These are phyloP conservation scores for Rafetus swinhoei DNA, from an alignment of 2,113 vertebrate species.

Conservation along the genomic window DNA sequence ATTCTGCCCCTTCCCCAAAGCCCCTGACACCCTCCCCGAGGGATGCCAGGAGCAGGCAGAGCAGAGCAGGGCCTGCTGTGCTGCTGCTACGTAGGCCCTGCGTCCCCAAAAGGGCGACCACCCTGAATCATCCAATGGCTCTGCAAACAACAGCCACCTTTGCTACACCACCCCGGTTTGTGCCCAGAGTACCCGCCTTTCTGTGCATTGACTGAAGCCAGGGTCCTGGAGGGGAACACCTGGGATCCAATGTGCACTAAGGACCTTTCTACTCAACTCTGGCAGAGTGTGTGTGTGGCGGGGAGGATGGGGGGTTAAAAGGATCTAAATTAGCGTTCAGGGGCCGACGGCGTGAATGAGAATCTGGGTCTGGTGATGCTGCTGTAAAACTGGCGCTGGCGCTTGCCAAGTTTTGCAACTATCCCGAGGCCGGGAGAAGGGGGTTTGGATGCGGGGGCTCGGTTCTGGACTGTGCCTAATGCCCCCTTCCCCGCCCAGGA, in stretches of 20 bases:
- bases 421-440: not conserved
- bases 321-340: not conserved
- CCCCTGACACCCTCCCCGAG: too few relatives aligned
- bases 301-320: not conserved
- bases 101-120: too few relatives aligned
- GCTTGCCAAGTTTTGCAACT: not conserved
- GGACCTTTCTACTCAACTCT: not conserved
- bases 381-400: too few relatives aligned
- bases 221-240: not conserved
- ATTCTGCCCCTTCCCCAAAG: too few relatives aligned
- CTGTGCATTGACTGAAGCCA: not conserved
- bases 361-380: not conserved
- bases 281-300: not conserved
- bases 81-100: too few relatives aligned
- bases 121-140: too few relatives aligned
- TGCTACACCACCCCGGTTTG: not conserved
- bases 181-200: not conserved
- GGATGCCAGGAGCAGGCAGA: too few relatives aligned
- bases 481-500: too few relatives aligned
- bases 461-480: too few relatives aligned
- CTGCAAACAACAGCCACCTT: not conserved
- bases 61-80: too few relatives aligned
- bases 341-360: not conserved
- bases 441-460: not conserved
- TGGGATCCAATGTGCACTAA: not conserved